Conservation (phyloP, 2,113 vertebrate genomes). For the Syngnathus scovelli region DNA sequence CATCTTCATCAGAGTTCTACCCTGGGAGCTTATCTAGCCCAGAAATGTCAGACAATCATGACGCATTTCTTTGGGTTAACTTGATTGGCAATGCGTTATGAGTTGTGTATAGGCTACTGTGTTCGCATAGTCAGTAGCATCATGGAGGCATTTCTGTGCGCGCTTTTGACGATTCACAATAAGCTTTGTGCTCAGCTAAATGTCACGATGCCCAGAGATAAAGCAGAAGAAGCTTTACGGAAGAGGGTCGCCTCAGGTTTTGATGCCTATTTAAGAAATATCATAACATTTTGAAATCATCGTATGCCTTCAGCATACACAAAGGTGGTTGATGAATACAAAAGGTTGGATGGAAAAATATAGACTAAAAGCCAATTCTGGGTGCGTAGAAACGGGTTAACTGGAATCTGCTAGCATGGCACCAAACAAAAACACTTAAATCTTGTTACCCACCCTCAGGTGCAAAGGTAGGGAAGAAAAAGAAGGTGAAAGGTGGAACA, state of each 20-base stretch:
- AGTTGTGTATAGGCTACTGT: constrained; percentile 29
- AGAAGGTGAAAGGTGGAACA: constrained; percentile 86
- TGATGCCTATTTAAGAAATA: constrained; percentile 53
- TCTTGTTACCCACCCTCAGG: constrained; percentile 64
- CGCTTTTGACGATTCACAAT: constrained; percentile 19
- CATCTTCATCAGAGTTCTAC: constrained; percentile 62
- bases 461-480: constrained; percentile 94
- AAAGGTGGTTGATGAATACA: constrained; percentile 27
- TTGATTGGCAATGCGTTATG: constrained; percentile 58
- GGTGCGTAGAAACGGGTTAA: constrained; percentile 5
- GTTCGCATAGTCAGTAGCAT: constrained; percentile 43
- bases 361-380: constrained; percentile 17
- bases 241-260: constrained; percentile 40
- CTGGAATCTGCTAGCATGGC: constrained; percentile 9
- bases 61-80: constrained; percentile 60
- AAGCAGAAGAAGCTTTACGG: constrained; percentile 29
- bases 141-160: constrained; percentile 22
- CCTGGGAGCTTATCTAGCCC: constrained; percentile 66
- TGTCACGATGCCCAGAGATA: constrained; percentile 53
- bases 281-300: constrained; percentile 50
- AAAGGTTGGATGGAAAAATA: constrained; percentile 29
- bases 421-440: constrained; percentile 4
- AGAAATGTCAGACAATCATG: constrained; percentile 70
- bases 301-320: constrained; percentile 38
- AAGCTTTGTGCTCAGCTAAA: constrained; percentile 41